Conservation (phyloP, 2,797 vertebrate genomes). For the Trachurus trachurus region DNA sequence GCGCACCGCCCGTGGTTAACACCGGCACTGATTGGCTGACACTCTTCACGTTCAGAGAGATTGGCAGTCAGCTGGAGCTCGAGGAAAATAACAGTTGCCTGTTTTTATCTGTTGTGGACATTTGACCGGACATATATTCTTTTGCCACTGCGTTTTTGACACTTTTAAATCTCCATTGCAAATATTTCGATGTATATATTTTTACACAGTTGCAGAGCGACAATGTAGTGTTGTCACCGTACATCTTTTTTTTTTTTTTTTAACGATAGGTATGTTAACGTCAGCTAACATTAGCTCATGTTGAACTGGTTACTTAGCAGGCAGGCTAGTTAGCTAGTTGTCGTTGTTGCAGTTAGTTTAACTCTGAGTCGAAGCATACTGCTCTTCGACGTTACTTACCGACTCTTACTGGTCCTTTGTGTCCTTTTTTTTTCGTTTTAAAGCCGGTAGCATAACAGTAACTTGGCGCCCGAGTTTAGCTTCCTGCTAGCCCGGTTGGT, state of each 20-base stretch:
- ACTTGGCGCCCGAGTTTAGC: constrained; percentile 12
- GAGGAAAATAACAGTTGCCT: constrained; percentile 50
- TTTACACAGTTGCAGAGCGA: background rate
- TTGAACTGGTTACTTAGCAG: constrained; percentile 53
- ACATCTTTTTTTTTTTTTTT: constrained; percentile 22
- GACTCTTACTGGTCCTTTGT: background rate
- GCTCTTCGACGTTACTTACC: background rate
- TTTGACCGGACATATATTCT: background rate
- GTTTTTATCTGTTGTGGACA: constrained; percentile 45
- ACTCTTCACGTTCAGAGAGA: constrained; percentile 28
- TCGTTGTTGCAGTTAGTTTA: background rate
- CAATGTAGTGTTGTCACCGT: constrained; percentile 18
- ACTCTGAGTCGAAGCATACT: background rate
- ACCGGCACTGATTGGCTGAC: constrained; percentile 73
- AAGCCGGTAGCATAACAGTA: background rate
- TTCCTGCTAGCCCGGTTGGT: constrained; percentile 35
- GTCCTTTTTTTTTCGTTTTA: background rate
- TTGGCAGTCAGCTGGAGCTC: constrained; percentile 66
- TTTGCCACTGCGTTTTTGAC: background rate
- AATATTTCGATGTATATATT: background rate
- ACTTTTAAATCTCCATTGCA: background rate
- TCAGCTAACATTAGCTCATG: constrained; percentile 63
- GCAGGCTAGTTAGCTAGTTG: constrained; percentile 43
- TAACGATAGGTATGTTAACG: constrained; percentile 49
- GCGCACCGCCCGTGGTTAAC: constrained; percentile 27